Conservation (phyloP, 2,113 vertebrate genomes). For the Arvicanthis niloticus region DNA sequence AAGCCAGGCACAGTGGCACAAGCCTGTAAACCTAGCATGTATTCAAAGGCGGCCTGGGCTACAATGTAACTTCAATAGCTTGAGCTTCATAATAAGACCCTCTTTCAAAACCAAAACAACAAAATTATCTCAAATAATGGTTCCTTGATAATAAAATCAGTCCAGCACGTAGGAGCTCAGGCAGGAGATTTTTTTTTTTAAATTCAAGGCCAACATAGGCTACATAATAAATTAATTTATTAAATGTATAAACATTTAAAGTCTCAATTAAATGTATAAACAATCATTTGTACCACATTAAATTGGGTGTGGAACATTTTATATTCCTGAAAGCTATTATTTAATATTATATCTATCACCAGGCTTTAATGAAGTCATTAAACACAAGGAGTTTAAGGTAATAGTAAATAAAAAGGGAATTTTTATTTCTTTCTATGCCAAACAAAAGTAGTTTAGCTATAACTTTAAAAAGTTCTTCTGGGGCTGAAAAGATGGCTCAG, state of each 20-base stretch:
- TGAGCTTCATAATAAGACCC: not conserved
- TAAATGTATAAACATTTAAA: no score
- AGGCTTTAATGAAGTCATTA: constrained; percentile 48
- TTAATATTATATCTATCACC: constrained; percentile 45
- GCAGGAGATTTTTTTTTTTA: not conserved
- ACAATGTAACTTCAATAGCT: not conserved
- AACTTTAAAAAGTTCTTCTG: not conserved
- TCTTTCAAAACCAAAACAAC: not conserved
- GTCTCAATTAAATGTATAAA: not conserved
- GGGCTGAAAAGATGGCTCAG: no score
- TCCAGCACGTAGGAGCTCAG: not conserved
- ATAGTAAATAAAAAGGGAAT: constrained; percentile 38
- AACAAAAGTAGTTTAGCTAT: constrained; percentile 29
- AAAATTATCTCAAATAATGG: not conserved
- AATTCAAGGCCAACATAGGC: not conserved
- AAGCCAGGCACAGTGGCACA: not conserved
- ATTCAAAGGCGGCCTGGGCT: not conserved
- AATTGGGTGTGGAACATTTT: not conserved
- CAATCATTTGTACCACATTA: not conserved
- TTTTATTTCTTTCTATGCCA: not conserved
- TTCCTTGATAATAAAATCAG: constrained; percentile 35
- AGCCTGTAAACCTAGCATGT: not conserved
- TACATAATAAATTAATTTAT: not conserved
- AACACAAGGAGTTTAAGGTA: constrained; percentile 48
- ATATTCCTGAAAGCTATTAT: not conserved